Base-by-base conservation (phyloP, 2,797 vertebrate species). In the Brotula barbata region DNA sequence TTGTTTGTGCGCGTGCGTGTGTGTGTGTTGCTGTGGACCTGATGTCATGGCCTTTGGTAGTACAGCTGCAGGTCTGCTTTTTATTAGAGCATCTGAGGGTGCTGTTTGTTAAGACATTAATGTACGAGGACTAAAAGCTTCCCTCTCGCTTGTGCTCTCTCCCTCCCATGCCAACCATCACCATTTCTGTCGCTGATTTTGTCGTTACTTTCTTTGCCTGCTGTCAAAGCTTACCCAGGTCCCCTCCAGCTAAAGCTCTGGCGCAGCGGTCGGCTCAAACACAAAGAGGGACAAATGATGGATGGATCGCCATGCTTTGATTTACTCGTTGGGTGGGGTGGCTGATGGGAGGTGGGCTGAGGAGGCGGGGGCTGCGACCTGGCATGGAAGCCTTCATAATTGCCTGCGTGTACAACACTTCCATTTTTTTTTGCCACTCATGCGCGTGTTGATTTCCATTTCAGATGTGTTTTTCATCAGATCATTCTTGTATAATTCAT, bases 71-170 rank as follows among this genome's bases (percentile, higher is more conserved):
- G 52, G 60, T 53, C 50, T 16, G 11, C 20, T 19, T 14, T 64
- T 78, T 46, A 60, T 64, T 16, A 2, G 57, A 53, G 43, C 53
- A 80, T 83, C 65, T 69, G 68, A 81, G 62, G 60, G 39, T 71
- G 52, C 63, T 17, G 39, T 44, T 21, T 68, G 58, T 81, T 28
- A 63, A 73, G 61, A 82, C 77, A 71, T 21, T 71, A 82, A 84
- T 85, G 73, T 75, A 75, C 64, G 78, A 45, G 46, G 53, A 66
- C 68, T 73, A 55, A 22, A 23, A 57, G 68, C 52, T 28, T 8
- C 25, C 8, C 25, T 28, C 25, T 28, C 4, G 8, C 55, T 49
- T 44, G 8, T 48, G 66, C 64, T 54, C 60, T 43, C 53, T 17
- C 40, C 64, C 49, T n/a, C 42, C 42, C 39, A 41, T 17, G 31